Base-by-base conservation (phyloP, 64 coral and sea anemone species). In the Trachythela sp. region DNA sequence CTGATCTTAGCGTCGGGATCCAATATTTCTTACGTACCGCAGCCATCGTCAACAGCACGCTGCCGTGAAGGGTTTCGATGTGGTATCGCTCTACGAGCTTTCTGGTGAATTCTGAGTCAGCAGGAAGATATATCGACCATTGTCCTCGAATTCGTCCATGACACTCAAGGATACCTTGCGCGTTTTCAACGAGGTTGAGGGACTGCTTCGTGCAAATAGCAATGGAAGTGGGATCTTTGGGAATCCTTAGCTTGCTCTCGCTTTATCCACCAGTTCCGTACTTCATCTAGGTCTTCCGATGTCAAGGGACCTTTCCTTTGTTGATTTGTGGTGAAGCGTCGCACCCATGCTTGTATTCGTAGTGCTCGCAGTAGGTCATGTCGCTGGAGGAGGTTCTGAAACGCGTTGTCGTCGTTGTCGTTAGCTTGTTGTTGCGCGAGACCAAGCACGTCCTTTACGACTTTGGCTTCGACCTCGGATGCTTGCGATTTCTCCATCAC, bases 111-210 rank as follows among this genome's bases (percentile, higher is more conserved):
- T n/a, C n/a, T n/a, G n/a, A n/a, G n/a, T n/a, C n/a, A n/a, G n/a
- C n/a, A n/a, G n/a, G n/a, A n/a, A n/a, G n/a, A n/a, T n/a, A n/a
- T n/a, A n/a, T n/a, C 1, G 89, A 26, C 17, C 29, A 35, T 11
- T 72, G 15, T 72, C 68, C 68, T n/a, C 26, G 89, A 2, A 84
- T 54, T 70, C 84, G 40, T 38, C 60, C 90, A 37, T 67, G 90
- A 77, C 90, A 91, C 40, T 80, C 90, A 36, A 92, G 85, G 60
- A 92, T 24, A 8, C 85, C 90, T 8, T 92, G 56, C 36, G 59
- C 9, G 36, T 54, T 92, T 41, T 15, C 40, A 34, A 77, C 4
- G 40, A 92, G 89, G 52, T 90, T 90, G 1, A 90, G n/a, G n/a
- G n/a, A 18, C 26, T 35, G 68, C 32, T 72, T 72, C 9, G 68